phyloP scores from a whole-genome alignment of 2,113 vertebrate genomes.

The Gopherus flavomarginatus region DNA sequence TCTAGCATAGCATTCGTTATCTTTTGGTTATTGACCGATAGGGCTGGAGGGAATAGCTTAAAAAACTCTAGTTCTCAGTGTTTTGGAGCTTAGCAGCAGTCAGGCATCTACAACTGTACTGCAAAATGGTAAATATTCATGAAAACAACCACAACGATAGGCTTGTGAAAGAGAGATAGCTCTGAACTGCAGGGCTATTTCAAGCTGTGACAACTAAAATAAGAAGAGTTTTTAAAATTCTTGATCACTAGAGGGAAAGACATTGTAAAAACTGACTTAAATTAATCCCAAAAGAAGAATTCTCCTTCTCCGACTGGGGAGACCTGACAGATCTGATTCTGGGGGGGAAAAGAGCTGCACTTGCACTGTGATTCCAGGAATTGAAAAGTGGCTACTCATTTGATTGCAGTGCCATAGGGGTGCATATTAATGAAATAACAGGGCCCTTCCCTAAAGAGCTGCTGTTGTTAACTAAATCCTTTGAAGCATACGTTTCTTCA shows the following conservation, averaged over 20 bases:
- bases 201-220: background rate
- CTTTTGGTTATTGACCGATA: conserved; percentile 33
- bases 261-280: background rate
- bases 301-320: background rate
- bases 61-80: background rate
- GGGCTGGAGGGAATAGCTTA: conserved; percentile 22
- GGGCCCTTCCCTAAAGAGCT: background rate
- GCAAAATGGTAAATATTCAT: conserved; percentile 64
- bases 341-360: background rate
- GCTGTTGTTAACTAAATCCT: conserved; percentile 58
- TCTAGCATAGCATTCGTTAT: conserved; percentile 14
- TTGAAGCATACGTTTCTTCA: conserved; percentile 67
- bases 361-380: background rate
- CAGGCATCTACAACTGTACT: conserved; percentile 30
- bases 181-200: conserved; percentile 5
- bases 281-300: background rate
- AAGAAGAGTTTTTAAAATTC: background rate
- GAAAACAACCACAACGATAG: background rate
- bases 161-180: conserved; percentile 14
- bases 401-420: background rate
- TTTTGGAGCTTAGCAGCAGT: conserved; percentile 44
- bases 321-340: rapidly evolving
- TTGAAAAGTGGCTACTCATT: background rate
- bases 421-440: background rate
- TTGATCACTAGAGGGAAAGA: background rate